A percentile compares a stretch with the other conserved stretches of the same genome.
phyloP scores from a whole-genome alignment of 2,797 vertebrate species.

The Scleropages formosus region DNA sequence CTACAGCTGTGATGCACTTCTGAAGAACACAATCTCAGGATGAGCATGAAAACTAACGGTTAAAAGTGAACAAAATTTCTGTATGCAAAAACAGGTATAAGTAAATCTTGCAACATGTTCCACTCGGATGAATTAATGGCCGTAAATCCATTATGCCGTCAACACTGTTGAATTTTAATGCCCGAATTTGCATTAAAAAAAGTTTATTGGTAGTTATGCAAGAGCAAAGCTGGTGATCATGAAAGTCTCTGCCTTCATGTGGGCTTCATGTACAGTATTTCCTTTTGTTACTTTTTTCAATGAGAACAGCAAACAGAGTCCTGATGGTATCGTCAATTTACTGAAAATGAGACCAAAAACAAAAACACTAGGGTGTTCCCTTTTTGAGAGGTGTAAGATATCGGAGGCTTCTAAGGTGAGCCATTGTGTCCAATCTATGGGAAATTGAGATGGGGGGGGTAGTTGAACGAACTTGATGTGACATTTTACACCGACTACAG shows the following conservation, averaged over 20 bases:
- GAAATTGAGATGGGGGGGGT: neutral
- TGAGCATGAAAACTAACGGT: too few relatives aligned
- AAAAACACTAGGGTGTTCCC: conserved; percentile 70
- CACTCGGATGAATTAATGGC: too few relatives aligned
- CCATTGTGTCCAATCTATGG: conserved; percentile 52
- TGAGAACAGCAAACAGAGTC: conserved; percentile 52
- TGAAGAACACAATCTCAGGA: too few relatives aligned
- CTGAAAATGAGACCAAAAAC: conserved; percentile 57
- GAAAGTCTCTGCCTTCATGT: neutral
- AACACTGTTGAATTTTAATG: too few relatives aligned
- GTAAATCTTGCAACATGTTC: too few relatives aligned
- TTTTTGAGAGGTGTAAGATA: conserved; percentile 70
- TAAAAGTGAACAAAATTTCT: too few relatives aligned
- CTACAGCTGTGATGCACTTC: too few relatives aligned
- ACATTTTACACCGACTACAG: conserved; percentile 34
- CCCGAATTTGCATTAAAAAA: too few relatives aligned
- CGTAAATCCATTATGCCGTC: too few relatives aligned
- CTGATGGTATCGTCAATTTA: conserved; percentile 46
- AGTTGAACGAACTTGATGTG: conserved; percentile 26
- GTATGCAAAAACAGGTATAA: too few relatives aligned
- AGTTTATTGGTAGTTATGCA: too few relatives aligned
- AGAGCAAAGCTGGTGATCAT: too few relatives aligned
- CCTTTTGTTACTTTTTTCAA: conserved; percentile 27
- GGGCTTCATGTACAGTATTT: conserved; percentile 32
- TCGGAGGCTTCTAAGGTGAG: conserved; percentile 51